Percentiles rank a stretch among this genome's conserved stretches.
These are phyloP conservation scores for Encarsia formosa DNA, from an alignment of 2,888 invertebrate genomes.

Conservation along the genomic window DNA sequence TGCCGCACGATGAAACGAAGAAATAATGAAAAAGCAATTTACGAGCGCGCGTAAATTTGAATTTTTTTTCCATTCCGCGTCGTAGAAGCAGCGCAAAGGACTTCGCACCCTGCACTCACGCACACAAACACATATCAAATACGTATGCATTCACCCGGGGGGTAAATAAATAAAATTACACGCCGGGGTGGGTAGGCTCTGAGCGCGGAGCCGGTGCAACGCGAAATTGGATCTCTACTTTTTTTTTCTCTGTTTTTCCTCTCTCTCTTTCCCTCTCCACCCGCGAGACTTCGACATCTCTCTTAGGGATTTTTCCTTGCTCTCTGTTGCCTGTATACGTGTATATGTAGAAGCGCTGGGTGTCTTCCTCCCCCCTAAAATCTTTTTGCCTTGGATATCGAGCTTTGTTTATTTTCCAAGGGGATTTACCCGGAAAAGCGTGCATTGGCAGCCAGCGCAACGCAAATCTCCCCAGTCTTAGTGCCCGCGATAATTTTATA, in stretches of 20 bases:
- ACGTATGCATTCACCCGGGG: not conserved
- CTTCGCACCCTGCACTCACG: not conserved
- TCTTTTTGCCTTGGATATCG: slow-evolving; percentile 1
- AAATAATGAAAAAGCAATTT: too few species aligned
- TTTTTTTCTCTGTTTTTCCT: slow-evolving; percentile 1
- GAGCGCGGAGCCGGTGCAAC: slow-evolving; percentile 2
- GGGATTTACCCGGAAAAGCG: slow-evolving; percentile 23
- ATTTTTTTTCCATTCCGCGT: too few species aligned
- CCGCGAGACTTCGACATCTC: slow-evolving; percentile 18
- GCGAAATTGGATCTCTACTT: slow-evolving; percentile 23
- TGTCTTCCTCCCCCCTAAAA: not conserved
- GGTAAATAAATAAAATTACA: slow-evolving; percentile 25
- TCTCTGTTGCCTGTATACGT: not conserved
- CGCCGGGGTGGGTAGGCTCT: not conserved
- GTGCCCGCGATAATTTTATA: not conserved
- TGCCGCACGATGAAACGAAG: too few species aligned
- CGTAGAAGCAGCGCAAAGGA: not conserved
- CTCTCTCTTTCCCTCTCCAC: not conserved
- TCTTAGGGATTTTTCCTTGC: slow-evolving; percentile 21
- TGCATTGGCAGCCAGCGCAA: slow-evolving; percentile 15
- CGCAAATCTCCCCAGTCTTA: not conserved
- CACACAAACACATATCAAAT: not conserved
- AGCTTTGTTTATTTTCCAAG: slow-evolving; percentile 19
- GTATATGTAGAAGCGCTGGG: slow-evolving; percentile 3
- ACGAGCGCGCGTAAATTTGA: too few species aligned